Base-by-base conservation (phyloP, 2,113 vertebrate genomes). In the Reinhardtius hippoglossoides region DNA sequence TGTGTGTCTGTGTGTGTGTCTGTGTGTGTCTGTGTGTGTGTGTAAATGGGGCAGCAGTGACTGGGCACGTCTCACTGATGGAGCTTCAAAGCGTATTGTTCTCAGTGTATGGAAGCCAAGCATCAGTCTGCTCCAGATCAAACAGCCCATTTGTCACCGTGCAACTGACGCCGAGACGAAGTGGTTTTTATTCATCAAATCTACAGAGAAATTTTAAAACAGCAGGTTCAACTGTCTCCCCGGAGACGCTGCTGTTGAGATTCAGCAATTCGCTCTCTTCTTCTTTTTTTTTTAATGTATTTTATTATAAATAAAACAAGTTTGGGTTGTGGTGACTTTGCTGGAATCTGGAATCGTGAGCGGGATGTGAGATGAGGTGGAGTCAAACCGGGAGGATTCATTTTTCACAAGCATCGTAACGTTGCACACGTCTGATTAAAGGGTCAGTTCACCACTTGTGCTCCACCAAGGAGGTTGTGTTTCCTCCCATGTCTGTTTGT, bases 51-150 rank as follows among this genome's bases (percentile, higher is more conserved):
- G 56, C 76, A 59, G 71, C 64, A 42, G 77, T 66, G 89, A 87
- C 81, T 14, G 21, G 69, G 77, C 80, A 71, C 72, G 58, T 83
- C 77, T 78, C 67, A 21, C 64, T 76, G 81, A 78, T 63, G 31
- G 66, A 76, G 76, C 83, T 84, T 83, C 83, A 84, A 79, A 83
- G 81, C 73, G 6, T 71, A 79, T 78, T 86, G 84, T 82, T 83
- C 84, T 83, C 71, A 61, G 67, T 73, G 69, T 67, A 80, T 65
- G 61, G 71, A 64, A 72, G 65, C 71, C 61, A 55, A 79, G 83
- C 71, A 59, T 78, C 78, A 42, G 67, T 67, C 67, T 72, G 66
- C 71, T 72, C 74, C 70, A 73, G 68, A 91, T 88, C 86, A 86
- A 87, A 92, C 77, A 48, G 64, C 23, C 46, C 69, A 66, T 90